Conservation (phyloP, 2,113 vertebrate genomes). For the Actenoides lindsayi region DNA sequence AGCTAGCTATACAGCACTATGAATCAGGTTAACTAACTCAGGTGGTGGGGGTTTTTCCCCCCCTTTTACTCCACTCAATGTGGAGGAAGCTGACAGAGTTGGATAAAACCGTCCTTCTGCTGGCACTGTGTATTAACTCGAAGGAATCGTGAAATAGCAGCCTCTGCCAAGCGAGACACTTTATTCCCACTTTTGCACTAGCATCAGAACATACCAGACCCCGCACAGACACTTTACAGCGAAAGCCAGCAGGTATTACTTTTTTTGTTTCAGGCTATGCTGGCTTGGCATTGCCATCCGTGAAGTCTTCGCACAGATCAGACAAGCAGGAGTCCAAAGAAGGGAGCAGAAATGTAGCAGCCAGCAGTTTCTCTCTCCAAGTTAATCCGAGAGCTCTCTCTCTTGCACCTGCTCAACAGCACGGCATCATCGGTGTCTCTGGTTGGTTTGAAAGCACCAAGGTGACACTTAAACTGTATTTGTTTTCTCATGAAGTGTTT, state of each 20-base stretch:
- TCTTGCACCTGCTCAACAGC: background rate
- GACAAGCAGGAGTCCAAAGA: background rate
- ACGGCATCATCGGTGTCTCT: rapidly evolving
- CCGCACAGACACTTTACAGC: background rate
- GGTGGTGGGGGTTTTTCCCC: background rate
- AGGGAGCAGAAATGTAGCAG: background rate
- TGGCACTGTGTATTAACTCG: background rate
- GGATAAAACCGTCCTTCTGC: background rate
- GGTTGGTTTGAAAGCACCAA: background rate
- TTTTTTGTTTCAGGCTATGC: background rate
- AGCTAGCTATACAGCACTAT: background rate
- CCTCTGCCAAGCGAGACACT: background rate
- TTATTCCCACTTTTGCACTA: background rate
- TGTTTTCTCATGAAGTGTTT: background rate
- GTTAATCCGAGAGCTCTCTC: background rate
- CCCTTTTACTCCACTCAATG: background rate
- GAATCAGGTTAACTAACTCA: background rate
- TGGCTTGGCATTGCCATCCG: background rate
- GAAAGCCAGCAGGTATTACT: background rate
- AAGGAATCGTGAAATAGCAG: background rate
- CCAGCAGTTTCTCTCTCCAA: background rate
- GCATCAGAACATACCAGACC: background rate
- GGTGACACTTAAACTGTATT: background rate
- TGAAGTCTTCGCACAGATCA: background rate
- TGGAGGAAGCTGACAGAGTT: background rate